These are phyloP conservation scores for Stenodema calcarata DNA, from an alignment of 2,888 invertebrate species.

Conservation along the genomic window DNA sequence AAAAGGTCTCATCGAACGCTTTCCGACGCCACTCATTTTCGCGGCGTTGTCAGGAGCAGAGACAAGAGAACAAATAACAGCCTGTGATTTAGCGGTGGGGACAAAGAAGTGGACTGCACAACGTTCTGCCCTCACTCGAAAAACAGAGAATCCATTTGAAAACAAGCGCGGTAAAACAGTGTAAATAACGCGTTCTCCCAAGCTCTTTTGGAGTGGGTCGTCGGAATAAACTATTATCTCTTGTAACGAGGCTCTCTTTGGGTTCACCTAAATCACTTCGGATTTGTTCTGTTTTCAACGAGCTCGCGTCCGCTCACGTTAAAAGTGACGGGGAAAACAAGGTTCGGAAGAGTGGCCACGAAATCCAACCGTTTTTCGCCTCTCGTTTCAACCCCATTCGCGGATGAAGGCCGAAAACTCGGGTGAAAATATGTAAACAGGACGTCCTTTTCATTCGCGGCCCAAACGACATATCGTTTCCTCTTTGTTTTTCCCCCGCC, in stretches of 20 bases:
- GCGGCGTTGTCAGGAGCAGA: conserved; percentile 3
- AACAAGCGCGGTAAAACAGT: conserved; percentile 28
- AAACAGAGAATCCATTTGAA: conserved; percentile 12
- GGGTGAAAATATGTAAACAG: conserved; percentile 20
- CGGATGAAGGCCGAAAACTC: background rate
- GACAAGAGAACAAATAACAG: conserved; percentile 16
- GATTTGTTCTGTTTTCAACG: conserved; percentile 3
- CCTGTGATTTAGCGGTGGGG: background rate
- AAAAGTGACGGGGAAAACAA: conserved; percentile 20
- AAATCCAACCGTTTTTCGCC: background rate
- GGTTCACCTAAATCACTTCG: conserved; percentile 7
- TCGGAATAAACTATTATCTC: conserved; percentile 23
- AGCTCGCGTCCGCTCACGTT: background rate
- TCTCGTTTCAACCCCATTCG: background rate
- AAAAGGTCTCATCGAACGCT: background rate
- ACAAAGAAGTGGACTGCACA: background rate
- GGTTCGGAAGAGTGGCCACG: background rate
- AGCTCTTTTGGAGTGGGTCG: background rate
- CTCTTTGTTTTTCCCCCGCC: background rate
- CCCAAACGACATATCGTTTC: background rate
- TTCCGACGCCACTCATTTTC: background rate
- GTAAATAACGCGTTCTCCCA: conserved; percentile 9
- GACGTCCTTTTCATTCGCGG: background rate
- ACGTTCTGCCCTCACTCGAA: background rate
- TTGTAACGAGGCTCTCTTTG: conserved; percentile 9